A percentile compares a stretch with the other conserved stretches of the same genome.
phyloP scores from a whole-genome alignment of 2,797 vertebrate species.

The Spinus pinus region DNA sequence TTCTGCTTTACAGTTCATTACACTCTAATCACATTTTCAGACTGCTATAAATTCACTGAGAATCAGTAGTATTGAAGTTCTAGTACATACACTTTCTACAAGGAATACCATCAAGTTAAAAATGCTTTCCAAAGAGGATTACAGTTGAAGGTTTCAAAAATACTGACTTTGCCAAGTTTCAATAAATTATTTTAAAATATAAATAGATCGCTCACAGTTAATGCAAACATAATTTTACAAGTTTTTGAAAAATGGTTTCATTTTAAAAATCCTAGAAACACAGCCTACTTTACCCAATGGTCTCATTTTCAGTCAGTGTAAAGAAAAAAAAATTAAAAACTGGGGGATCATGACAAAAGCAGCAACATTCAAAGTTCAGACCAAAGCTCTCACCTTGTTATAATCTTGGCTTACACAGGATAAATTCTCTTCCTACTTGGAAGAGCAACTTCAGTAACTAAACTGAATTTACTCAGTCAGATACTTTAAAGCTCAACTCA shows the following conservation, averaged over 20 bases:
- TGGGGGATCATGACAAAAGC: background rate
- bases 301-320: background rate
- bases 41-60: background rate
- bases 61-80: slow-evolving; percentile 42
- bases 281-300: background rate
- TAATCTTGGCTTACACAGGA: background rate
- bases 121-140: slow-evolving; percentile 19
- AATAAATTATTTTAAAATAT: slow-evolving; percentile 52
- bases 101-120: slow-evolving; percentile 21
- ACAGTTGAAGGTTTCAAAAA: slow-evolving; percentile 42
- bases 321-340: background rate
- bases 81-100: slow-evolving; percentile 16
- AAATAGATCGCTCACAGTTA: background rate
- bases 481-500: background rate
- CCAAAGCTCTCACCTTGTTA: background rate
- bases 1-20: slow-evolving; percentile 24
- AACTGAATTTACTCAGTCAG: background rate
- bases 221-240: background rate
- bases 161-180: slow-evolving; percentile 31
- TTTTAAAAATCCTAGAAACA: slow-evolving; percentile 10
- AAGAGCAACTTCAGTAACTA: background rate
- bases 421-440: background rate
- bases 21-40: slow-evolving; percentile 16
- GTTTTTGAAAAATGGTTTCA: background rate
- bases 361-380: background rate